Percentiles rank a stretch among this genome's conserved stretches.
Evolutionary conservation across 1,140 invertebrate genomes (phyloP).

Genomic region (Polyergus mexicanus): DNA sequence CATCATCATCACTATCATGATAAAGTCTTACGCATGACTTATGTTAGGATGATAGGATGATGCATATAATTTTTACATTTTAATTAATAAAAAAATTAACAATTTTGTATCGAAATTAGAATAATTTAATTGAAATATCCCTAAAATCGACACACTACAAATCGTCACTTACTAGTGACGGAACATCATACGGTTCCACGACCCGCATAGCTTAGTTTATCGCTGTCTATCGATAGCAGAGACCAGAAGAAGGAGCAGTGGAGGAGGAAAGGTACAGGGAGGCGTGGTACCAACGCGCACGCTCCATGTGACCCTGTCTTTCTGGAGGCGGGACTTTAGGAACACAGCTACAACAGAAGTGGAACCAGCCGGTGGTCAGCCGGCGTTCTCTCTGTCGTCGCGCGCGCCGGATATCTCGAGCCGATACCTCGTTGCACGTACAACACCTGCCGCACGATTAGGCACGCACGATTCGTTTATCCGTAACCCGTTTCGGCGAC

Average conservation of each 20-base stretch:
- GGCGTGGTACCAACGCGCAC: slow-evolving; percentile 84
- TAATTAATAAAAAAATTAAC: background rate
- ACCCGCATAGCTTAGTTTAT: slow-evolving; percentile 41
- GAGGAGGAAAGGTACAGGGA: slow-evolving; percentile 64
- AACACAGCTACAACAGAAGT: slow-evolving; percentile 71
- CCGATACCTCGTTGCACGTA: slow-evolving; percentile 71
- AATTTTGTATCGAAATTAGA: background rate
- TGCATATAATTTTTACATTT: background rate
- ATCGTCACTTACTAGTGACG: slow-evolving; percentile 1
- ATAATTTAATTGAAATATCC: background rate
- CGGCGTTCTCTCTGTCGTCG: slow-evolving; percentile 73
- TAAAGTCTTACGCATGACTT: background rate
- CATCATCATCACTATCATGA: background rate
- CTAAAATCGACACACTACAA: background rate
- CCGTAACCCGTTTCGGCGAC: slow-evolving; percentile 59
- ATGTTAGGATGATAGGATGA: background rate
- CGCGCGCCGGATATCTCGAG: slow-evolving; percentile 70
- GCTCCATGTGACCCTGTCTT: slow-evolving; percentile 78
- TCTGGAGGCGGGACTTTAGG: slow-evolving; percentile 81
- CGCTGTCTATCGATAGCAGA: slow-evolving; percentile 49
- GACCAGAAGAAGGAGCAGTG: slow-evolving; percentile 23
- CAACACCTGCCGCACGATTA: slow-evolving; percentile 73
- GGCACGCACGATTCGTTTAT: slow-evolving; percentile 57
- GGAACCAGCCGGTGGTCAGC: slow-evolving; percentile 72
- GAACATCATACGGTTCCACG: slow-evolving; percentile 19